phyloP scores from a whole-genome alignment of 2,888 invertebrate genomes.

The Orthosia incerta region DNA sequence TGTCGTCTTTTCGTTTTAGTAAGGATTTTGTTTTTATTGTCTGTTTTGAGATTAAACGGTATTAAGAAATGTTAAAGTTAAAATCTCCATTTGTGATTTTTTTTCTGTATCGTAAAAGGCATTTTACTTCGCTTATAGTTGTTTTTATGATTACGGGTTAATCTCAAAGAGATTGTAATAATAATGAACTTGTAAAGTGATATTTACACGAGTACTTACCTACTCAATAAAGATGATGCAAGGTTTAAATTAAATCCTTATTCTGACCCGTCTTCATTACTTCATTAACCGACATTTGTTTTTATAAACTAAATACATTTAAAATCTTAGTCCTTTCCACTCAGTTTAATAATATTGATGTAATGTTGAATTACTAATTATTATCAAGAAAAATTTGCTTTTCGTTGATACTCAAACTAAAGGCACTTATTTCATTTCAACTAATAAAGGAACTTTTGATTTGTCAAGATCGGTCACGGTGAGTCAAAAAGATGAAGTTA shows the following conservation, averaged over 20 bases:
- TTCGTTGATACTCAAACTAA: too few species aligned
- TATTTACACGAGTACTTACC: background rate
- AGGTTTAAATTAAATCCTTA: background rate
- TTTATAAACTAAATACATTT: background rate
- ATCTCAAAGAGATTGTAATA: background rate
- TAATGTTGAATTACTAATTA: too few species aligned
- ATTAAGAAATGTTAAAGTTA: conserved; percentile 13
- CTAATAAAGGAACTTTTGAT: too few species aligned
- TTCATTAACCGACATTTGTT: background rate
- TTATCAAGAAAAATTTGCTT: too few species aligned
- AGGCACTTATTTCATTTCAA: too few species aligned
- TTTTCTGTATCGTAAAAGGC: background rate
- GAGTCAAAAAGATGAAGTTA: too few species aligned
- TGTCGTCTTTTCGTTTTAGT: conserved; percentile 22
- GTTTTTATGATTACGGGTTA: conserved; percentile 17
- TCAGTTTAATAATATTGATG: too few species aligned
- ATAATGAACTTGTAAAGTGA: background rate
- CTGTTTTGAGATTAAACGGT: conserved; percentile 27
- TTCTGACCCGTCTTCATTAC: background rate
- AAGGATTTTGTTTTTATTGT: conserved; percentile 32
- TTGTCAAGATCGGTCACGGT: too few species aligned
- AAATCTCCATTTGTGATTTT: conserved; percentile 17
- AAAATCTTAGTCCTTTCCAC: too few species aligned
- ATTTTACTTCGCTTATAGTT: conserved; percentile 7
- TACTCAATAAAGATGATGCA: background rate